Evolutionary conservation across 2,888 invertebrate genomes (phyloP).

Genomic region (Dascillus cervinus): DNA sequence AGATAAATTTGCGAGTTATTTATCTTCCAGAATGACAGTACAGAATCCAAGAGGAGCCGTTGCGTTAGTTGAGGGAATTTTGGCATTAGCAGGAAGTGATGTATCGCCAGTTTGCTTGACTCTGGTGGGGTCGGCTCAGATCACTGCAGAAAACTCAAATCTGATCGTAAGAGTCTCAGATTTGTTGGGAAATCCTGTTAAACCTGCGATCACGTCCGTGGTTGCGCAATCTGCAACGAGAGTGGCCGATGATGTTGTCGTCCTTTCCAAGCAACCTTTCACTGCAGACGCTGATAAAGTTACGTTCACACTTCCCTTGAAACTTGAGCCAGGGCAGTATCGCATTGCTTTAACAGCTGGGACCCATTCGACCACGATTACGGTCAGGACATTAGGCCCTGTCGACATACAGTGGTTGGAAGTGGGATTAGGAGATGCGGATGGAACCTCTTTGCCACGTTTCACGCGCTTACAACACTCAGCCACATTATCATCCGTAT

Average conservation of each 20-base stretch:
- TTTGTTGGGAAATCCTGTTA: constrained; percentile 61
- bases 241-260: constrained; percentile 65
- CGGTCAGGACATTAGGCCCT: constrained; percentile 65
- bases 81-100: constrained; percentile 41
- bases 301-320: constrained; percentile 70
- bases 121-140: constrained; percentile 68
- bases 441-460: constrained; percentile 78
- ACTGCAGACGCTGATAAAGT: constrained; percentile 51
- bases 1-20: constrained; percentile 84
- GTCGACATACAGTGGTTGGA: constrained; percentile 72
- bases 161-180: constrained; percentile 67
- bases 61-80: constrained; percentile 70
- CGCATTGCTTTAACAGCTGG: constrained; percentile 69
- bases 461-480: constrained; percentile 67
- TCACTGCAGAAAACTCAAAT: constrained; percentile 66
- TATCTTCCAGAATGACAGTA: constrained; percentile 82
- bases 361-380: constrained; percentile 44
- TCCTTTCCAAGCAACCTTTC: constrained; percentile 60
- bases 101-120: constrained; percentile 80
- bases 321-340: constrained; percentile 80
- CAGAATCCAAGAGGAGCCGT: constrained; percentile 78
- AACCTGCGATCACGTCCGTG: constrained; percentile 63
- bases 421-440: constrained; percentile 82
- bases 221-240: constrained; percentile 69
- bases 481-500: constrained; percentile 56